Evolutionary conservation across 1,140 invertebrate genomes (phyloP).

Genomic region (Fopius arisanus): DNA sequence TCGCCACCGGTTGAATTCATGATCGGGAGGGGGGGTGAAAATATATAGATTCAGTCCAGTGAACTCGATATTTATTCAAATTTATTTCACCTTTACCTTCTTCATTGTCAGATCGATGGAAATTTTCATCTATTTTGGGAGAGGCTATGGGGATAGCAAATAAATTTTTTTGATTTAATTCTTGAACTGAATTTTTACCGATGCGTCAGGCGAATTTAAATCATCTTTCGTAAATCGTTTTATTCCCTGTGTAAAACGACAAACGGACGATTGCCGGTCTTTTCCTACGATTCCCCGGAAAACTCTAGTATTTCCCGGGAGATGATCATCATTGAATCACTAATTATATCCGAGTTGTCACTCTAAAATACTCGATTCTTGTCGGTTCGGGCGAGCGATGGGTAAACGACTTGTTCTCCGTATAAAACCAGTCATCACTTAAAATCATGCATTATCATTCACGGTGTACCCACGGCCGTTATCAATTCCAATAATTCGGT

Average conservation of each 20-base stretch:
- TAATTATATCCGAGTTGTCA: slow-evolving; percentile 30
- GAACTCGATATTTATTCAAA: neutral
- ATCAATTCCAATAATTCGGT: slow-evolving; percentile 4
- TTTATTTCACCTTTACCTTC: too few relatives aligned
- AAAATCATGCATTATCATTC: slow-evolving; percentile 21
- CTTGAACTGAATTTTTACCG: too few relatives aligned
- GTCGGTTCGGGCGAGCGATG: neutral
- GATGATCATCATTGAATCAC: slow-evolving; percentile 45
- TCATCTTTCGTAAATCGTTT: neutral
- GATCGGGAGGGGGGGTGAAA: neutral
- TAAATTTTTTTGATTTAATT: too few relatives aligned
- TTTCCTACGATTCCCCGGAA: slow-evolving; percentile 36
- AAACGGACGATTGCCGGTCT: too few relatives aligned
- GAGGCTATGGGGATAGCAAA: too few relatives aligned
- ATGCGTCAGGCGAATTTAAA: neutral
- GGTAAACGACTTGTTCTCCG: slow-evolving; percentile 33
- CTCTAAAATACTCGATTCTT: too few relatives aligned
- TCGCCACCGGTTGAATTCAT: slow-evolving; percentile 1
- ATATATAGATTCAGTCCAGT: slow-evolving; percentile 10
- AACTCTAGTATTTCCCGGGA: slow-evolving; percentile 37
- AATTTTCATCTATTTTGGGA: too few relatives aligned
- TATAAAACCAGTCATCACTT: slow-evolving; percentile 46
- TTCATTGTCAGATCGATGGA: too few relatives aligned
- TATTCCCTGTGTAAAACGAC: too few relatives aligned
- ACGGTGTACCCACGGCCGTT: too few relatives aligned